Base-by-base conservation (phyloP, 2,113 vertebrate species). In the Dasypus novemcinctus region DNA sequence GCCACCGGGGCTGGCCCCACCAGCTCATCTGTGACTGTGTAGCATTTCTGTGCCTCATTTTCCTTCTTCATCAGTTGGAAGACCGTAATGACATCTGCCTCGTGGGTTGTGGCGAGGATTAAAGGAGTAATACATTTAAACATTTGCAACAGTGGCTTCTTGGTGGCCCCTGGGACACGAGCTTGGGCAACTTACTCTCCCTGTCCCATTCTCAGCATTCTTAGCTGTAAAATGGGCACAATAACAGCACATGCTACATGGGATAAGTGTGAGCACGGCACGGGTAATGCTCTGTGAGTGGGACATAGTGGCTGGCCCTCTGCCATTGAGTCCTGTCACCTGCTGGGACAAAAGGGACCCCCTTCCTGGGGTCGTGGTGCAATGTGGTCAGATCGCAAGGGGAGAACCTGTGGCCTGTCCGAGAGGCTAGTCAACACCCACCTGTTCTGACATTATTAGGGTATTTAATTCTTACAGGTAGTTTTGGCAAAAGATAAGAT, bases 111-210 rank as follows among this genome's bases (percentile, higher is more conserved):
- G 14, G 66, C 68, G 31, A 66, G 15, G 64, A 87, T 59, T 59
- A 21, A 59, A 59, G 20, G 57, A 59, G 57, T 23, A 59, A 59
- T 7, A 23, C 21, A 21, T 59, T 52, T 27, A 63, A 71, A 29
- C 46, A 38, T 21, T 21, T 27, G 36, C 23, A 87, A 85, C 29
- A 23, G 33, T 31, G 23, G 25, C 52, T 27, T 14, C 41, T 27
- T 0, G 0, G 4, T 36, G 52, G 18, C 64, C 7, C 41, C 38
- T 1, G 31, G 41, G 3, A 38, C 31, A 10, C 1, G 4, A n/a
- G 31, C 31, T 25, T 27, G 17, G 43, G 8, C 36, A 38, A 63
- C 23, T 57, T 80, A 33, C 52, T 71, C 33, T 78, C 84, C 27
- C 20, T 38, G 14, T 84, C 49, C 17, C 46, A 7, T 61, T 63